Conservation (phyloP, 2,797 vertebrate species). For the Novumbra hubbsi region DNA sequence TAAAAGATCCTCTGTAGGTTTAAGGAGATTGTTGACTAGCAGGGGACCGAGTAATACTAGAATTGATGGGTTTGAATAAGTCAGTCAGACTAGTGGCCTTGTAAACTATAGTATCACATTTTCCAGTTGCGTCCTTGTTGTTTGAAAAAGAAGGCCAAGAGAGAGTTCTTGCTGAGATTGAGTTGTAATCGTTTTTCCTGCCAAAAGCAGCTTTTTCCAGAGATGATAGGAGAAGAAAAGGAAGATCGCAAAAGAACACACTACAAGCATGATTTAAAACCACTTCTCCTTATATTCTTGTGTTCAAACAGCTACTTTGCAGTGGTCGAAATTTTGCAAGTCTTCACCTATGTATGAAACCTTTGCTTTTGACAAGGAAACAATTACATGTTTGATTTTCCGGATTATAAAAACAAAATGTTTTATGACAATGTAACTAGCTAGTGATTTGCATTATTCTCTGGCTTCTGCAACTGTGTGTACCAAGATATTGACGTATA, state of each 20-base stretch:
- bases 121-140: slow-evolving; percentile 48
- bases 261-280: slow-evolving; percentile 49
- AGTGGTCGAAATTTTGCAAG: slow-evolving; percentile 63
- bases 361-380: slow-evolving; percentile 23
- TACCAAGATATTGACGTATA: slow-evolving; percentile 63
- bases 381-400: slow-evolving; percentile 62
- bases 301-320: slow-evolving; percentile 59
- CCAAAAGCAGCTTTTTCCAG: slow-evolving; percentile 4
- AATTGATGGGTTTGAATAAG: slow-evolving; percentile 43
- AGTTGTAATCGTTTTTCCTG: slow-evolving; percentile 3
- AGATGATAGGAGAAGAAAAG: slow-evolving; percentile 21
- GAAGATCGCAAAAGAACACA: background rate
- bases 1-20: slow-evolving; percentile 31
- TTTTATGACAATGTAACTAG: slow-evolving; percentile 47
- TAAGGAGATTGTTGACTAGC: slow-evolving; percentile 10
- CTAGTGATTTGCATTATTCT: slow-evolving; percentile 60
- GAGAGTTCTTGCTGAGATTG: slow-evolving; percentile 23
- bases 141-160: slow-evolving; percentile 15
- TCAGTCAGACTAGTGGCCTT: slow-evolving; percentile 73
- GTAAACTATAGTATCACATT: slow-evolving; percentile 48
- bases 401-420: slow-evolving; percentile 44
- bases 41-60: slow-evolving; percentile 17
- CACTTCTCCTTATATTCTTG: slow-evolving; percentile 41
- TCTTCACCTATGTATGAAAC: slow-evolving; percentile 47
- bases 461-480: slow-evolving; percentile 61